phyloP scores from a whole-genome alignment of 2,113 vertebrate genomes.

The Solea senegalensis region DNA sequence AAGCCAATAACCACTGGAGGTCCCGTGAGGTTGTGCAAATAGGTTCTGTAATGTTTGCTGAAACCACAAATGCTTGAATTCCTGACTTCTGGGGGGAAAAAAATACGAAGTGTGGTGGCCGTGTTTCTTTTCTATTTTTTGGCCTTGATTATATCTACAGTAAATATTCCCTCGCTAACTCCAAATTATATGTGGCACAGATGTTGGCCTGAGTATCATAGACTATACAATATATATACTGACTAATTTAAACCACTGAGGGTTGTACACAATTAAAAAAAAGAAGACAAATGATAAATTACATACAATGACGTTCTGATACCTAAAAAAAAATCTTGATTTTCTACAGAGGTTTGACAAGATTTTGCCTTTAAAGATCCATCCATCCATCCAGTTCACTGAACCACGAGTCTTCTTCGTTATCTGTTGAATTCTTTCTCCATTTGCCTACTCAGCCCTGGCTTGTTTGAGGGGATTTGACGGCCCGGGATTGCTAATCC shows the following conservation, averaged over 20 bases:
- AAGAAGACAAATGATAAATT: too few species aligned
- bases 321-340: too few species aligned
- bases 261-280: too few species aligned
- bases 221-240: neutral
- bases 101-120: conserved; percentile 3
- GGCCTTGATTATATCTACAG: neutral
- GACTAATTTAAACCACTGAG: too few species aligned
- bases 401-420: conserved; percentile 60
- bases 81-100: conserved; percentile 9
- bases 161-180: neutral
- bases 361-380: conserved; percentile 15
- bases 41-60: conserved; percentile 21
- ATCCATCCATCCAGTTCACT: conserved; percentile 69
- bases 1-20: conserved; percentile 35
- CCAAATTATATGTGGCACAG: conserved; percentile 2
- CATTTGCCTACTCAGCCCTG: conserved; percentile 78
- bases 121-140: conserved; percentile 10
- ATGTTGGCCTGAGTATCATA: neutral
- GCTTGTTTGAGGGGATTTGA: conserved; percentile 97
- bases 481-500: conserved; percentile 91
- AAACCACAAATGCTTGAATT: conserved; percentile 33
- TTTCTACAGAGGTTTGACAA: neutral
- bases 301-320: too few species aligned
- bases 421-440: conserved; percentile 86
- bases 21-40: conserved; percentile 17